These are phyloP conservation scores for Incurvaria masculella DNA, from an alignment of 2,888 invertebrate genomes.

Conservation along the genomic window DNA sequence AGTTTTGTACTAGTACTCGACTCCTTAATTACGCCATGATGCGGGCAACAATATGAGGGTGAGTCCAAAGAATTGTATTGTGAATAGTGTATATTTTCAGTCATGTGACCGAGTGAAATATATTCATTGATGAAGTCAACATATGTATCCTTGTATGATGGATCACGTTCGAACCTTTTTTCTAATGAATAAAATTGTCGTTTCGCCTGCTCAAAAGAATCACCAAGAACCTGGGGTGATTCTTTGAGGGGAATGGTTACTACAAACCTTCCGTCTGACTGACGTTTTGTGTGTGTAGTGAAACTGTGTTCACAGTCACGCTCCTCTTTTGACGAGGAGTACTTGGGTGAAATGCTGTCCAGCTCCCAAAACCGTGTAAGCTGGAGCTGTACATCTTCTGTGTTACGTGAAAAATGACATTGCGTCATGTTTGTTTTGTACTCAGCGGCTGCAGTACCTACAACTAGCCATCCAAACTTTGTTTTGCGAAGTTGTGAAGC, in stretches of 20 bases:
- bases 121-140: slow-evolving; percentile 5
- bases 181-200: slow-evolving; percentile 4
- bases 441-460: neutral
- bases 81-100: slow-evolving; percentile 1
- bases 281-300: neutral
- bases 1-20: slow-evolving; percentile 9
- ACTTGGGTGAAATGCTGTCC: neutral
- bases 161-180: neutral
- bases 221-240: neutral
- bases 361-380: neutral
- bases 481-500: neutral
- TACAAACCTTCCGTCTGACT: slow-evolving; percentile 1
- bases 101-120: slow-evolving; percentile 2
- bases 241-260: slow-evolving; percentile 4
- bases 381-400: neutral
- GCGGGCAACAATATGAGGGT: slow-evolving; percentile 5
- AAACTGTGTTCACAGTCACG: neutral
- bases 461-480: neutral
- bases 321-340: neutral
- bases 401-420: neutral
- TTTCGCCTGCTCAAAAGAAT: slow-evolving; percentile 2
- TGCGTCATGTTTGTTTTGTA: no score
- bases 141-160: neutral
- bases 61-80: neutral
- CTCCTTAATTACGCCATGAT: slow-evolving; percentile 9